Evolutionary conservation across 2,797 vertebrate species (phyloP).

Genomic region (Rhynchotus rufescens): DNA sequence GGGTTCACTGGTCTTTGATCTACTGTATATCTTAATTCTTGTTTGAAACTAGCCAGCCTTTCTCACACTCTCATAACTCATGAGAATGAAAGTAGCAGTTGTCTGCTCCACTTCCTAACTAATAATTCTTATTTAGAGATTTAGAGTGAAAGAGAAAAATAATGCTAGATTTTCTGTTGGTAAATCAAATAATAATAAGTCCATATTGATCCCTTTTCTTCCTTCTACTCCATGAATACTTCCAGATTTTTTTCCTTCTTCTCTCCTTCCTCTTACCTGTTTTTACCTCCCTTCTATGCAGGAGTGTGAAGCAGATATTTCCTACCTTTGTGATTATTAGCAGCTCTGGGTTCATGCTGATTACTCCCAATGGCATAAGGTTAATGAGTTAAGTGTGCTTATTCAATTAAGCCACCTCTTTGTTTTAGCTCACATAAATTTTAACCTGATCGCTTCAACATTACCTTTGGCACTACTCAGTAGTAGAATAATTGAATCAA

Average conservation of each 20-base stretch:
- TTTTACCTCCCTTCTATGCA: background rate
- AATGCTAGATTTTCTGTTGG: background rate
- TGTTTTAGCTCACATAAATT: constrained; percentile 81
- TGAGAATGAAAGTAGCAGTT: constrained; percentile 27
- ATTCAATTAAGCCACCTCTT: constrained; percentile 83
- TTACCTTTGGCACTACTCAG: constrained; percentile 72
- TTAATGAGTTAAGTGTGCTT: constrained; percentile 82
- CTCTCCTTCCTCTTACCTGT: background rate
- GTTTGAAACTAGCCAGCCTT: constrained; percentile 39
- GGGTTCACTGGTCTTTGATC: constrained; percentile 45
- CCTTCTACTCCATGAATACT: background rate
- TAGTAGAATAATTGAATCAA: constrained; percentile 73
- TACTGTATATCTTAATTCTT: constrained; percentile 43
- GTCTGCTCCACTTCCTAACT: constrained; percentile 18
- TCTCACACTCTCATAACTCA: constrained; percentile 47
- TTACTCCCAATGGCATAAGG: constrained; percentile 78
- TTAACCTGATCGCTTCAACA: constrained; percentile 78
- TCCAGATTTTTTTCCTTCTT: background rate
- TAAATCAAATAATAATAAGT: background rate
- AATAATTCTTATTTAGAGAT: constrained; percentile 29
- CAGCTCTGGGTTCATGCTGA: constrained; percentile 69
- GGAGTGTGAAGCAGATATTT: constrained; percentile 42
- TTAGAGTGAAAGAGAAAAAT: background rate
- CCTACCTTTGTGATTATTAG: constrained; percentile 73
- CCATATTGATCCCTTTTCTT: background rate